Conservation (phyloP, 2,797 vertebrate species). For the Zenarchopterus dispar region DNA sequence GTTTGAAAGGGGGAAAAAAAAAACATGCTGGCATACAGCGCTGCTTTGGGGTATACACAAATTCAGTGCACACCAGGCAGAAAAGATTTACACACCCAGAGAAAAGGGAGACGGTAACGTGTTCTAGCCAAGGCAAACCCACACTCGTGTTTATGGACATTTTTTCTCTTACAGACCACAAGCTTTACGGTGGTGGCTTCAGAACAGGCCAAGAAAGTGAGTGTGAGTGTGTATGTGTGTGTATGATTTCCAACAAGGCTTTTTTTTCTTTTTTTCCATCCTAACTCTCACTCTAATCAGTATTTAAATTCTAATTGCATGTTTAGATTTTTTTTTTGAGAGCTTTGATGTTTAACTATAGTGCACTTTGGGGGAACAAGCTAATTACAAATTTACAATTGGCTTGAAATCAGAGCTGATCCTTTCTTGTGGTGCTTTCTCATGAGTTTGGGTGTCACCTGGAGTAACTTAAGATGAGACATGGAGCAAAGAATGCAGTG, state of each 20-base stretch:
- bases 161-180: conserved; percentile 69
- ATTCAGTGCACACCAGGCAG: conserved; percentile 62
- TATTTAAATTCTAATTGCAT: conserved; percentile 62
- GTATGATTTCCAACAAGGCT: conserved; percentile 17
- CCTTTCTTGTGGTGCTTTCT: conserved; percentile 18
- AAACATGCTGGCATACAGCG: conserved; percentile 44
- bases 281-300: conserved; percentile 60
- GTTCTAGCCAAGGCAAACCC: conserved; percentile 72
- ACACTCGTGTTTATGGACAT: conserved; percentile 74
- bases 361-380: conserved; percentile 33
- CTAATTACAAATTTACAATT: conserved; percentile 53
- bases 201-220: conserved; percentile 45
- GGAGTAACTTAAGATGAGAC: background rate
- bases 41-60: conserved; percentile 56
- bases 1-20: background rate
- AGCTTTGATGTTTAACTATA: conserved; percentile 52
- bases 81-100: conserved; percentile 71
- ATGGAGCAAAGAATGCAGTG: background rate
- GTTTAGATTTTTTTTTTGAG: conserved; percentile 35
- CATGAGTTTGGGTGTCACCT: conserved; percentile 21
- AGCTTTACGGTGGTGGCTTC: conserved; percentile 65
- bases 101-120: conserved; percentile 56
- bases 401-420: conserved; percentile 23
- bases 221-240: conserved; percentile 6
- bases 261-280: conserved; percentile 14